phyloP scores from a whole-genome alignment of 2,113 vertebrate species.

The Forbesichthys papilliferus region DNA sequence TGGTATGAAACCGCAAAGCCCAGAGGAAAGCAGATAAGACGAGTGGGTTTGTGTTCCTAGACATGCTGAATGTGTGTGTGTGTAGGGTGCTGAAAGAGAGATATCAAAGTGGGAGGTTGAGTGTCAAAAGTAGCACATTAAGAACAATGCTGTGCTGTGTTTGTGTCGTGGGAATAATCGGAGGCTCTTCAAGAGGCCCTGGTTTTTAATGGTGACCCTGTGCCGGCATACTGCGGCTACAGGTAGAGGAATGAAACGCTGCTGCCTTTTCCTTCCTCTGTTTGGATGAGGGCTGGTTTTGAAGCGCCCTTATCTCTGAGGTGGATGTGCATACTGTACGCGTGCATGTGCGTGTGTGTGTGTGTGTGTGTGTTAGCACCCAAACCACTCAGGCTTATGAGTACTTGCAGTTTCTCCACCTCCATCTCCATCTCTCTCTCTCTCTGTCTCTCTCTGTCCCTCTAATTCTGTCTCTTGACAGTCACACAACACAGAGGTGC shows the following conservation, averaged over 20 bases:
- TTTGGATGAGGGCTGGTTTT: background rate
- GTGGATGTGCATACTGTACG: background rate
- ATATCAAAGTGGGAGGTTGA: conserved; percentile 43
- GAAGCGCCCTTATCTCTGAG: background rate
- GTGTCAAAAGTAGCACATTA: conserved; percentile 44
- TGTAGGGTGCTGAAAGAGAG: conserved; percentile 13
- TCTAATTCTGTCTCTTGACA: background rate
- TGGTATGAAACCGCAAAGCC: conserved; percentile 47
- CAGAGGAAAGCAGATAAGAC: conserved; percentile 51
- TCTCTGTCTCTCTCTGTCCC: conserved; percentile 1
- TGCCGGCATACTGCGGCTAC: no score
- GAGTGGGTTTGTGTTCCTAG: conserved; percentile 56
- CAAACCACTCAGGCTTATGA: background rate
- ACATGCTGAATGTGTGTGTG: conserved; percentile 10
- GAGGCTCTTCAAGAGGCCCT: background rate
- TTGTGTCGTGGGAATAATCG: background rate
- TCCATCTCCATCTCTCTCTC: background rate
- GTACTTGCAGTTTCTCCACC: background rate
- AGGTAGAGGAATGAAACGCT: no score
- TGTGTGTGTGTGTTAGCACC: background rate
- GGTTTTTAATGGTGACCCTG: background rate
- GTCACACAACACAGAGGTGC: background rate
- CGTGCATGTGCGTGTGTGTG: background rate
- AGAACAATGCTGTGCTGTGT: conserved; percentile 48
- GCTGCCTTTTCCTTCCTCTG: background rate